Base-by-base conservation (phyloP, 2,888 invertebrate genomes). In the Auanema freiburgensis region DNA sequence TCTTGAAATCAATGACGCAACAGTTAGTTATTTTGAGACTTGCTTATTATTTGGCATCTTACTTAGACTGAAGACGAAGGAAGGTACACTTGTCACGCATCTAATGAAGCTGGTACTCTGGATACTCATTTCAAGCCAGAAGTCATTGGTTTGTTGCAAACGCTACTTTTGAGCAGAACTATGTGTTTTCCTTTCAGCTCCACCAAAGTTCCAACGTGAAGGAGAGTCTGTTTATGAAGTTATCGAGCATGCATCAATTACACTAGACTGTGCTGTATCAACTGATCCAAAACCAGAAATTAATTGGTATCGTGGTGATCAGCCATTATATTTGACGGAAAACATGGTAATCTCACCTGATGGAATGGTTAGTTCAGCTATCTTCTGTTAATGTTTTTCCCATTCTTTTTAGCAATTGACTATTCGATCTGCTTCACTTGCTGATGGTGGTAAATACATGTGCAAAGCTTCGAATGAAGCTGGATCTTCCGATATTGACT, bases 31-130 rank as follows among this genome's bases (percentile, higher is more conserved):
- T 46, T 16, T 43, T n/a, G 18, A 50, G 5, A 41, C 6, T 24
- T 46, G 11, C 23, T 66, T 42, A 33, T 0, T 25, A 5, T 18
- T 14, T 44, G 16, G 25, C 3, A 52, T 25, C 50, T 43, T 50
- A 12, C 57, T 55, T 16, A 87, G 74, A 74, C 86, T 41, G 86
- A 86, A 0, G 88, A 89, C 78, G 86, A 87, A 41, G 89, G 89
- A 0, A 84, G 87, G n/a, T 89, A 88, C 77, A 86, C 85, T 1
- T 90, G 89, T 76, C 71, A 85, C 11, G 89, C 88, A 1, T 83
- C 77, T 42, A 90, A 89, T 75, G 83, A 85, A 49, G 87, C 87
- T 75, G 88, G 89, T 1, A 85, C 85, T 24, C 83, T 84, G 50
- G 80, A 85, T 16, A 87, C 87, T 57, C 84, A 85, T 42, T 88